Conservation (phyloP, 2,113 vertebrate species). For the Chaetops frenatus region DNA sequence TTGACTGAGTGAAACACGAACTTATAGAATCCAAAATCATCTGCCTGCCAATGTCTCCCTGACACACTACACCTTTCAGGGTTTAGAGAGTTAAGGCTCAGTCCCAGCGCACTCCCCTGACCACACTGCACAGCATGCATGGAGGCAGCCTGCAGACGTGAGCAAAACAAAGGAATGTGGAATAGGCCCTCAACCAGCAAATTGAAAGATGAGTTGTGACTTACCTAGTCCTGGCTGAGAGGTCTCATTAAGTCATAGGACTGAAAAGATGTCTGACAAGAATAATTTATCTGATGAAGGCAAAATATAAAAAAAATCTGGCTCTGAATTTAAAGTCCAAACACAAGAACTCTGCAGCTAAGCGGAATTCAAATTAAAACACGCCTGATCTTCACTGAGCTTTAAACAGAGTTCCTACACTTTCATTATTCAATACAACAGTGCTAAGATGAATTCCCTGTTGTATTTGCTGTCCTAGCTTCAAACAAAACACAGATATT, state of each 20-base stretch:
- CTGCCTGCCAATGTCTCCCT: not conserved
- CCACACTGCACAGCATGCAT: not conserved
- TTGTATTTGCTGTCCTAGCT: not conserved
- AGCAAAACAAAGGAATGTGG: not conserved
- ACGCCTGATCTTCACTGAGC: not conserved
- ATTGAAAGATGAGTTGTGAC: not conserved
- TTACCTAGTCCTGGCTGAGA: not conserved
- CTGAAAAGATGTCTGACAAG: not conserved
- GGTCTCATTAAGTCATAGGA: not conserved
- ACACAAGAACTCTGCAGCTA: not conserved
- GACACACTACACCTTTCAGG: not conserved
- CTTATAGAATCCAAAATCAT: not conserved
- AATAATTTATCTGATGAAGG: not conserved
- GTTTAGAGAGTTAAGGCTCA: not conserved
- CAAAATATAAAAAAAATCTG: not conserved
- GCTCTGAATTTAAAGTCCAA: not conserved
- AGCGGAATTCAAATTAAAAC: not conserved
- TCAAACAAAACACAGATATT: not conserved
- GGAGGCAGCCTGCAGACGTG: not conserved
- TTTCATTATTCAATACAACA: not conserved
- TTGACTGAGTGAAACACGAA: not conserved
- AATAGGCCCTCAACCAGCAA: not conserved
- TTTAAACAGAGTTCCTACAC: not conserved
- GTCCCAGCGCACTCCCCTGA: not conserved
- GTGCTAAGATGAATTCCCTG: not conserved